Conservation (phyloP, 35 echinoderm and acorn worm species). For the Apostichopus japonicus region DNA sequence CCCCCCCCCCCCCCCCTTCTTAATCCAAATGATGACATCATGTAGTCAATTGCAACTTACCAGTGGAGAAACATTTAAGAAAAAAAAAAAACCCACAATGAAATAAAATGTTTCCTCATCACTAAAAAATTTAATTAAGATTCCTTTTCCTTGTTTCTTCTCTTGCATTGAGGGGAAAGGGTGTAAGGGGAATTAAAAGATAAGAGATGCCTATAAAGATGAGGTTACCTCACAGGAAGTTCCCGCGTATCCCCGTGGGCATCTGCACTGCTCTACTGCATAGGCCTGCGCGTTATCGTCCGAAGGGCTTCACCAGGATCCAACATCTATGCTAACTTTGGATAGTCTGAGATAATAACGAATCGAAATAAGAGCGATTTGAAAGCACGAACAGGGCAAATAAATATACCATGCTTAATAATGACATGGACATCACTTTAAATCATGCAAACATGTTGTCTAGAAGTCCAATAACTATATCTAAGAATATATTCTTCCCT, state of each 20-base stretch:
- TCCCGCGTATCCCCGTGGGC: slow-evolving; percentile 81
- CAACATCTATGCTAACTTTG: slow-evolving; percentile 71
- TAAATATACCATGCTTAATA: not conserved
- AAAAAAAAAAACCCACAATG: not conserved
- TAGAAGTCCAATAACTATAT: too few species aligned
- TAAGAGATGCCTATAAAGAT: not conserved
- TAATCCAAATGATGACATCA: too few species aligned
- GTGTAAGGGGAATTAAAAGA: too few species aligned
- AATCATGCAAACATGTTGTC: too few species aligned
- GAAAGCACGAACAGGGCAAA: not conserved
- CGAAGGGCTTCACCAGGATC: slow-evolving; percentile 7
- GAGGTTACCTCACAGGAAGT: slow-evolving; percentile 85
- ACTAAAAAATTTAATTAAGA: not conserved
- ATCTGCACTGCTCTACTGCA: slow-evolving; percentile 78
- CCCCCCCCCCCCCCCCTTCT: too few species aligned
- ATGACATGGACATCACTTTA: too few species aligned
- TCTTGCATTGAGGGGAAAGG: too few species aligned
- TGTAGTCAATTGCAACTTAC: too few species aligned
- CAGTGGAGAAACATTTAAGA: too few species aligned
- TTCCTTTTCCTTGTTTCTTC: not conserved
- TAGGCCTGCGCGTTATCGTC: slow-evolving; percentile 30
- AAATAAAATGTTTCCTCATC: not conserved
- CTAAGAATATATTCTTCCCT: too few species aligned
- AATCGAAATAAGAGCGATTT: not conserved
- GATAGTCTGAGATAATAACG: slow-evolving; percentile 33